These are phyloP conservation scores for Chamaetylas fuelleborni DNA, from an alignment of 2,113 vertebrate species.

Conservation along the genomic window DNA sequence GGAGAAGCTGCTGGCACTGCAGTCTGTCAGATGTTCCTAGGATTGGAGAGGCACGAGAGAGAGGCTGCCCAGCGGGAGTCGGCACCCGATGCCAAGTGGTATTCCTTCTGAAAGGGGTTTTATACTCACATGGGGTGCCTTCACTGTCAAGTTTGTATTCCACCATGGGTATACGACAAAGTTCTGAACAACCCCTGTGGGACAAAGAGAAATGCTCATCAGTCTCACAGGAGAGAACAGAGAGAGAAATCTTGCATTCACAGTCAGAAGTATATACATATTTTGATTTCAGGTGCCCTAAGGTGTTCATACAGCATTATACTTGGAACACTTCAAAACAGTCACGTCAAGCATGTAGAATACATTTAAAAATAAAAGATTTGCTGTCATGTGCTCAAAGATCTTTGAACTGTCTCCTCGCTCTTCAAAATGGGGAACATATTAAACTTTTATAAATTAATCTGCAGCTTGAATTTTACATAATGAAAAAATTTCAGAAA, in stretches of 20 bases:
- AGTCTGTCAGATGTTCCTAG: constrained; percentile 86
- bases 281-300: background rate
- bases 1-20: constrained; percentile 88
- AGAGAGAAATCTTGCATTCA: background rate
- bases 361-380: background rate
- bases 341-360: background rate
- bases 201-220: background rate
- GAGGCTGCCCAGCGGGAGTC: constrained; percentile 80
- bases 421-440: background rate
- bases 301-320: background rate
- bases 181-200: constrained; percentile 91
- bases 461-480: background rate
- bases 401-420: background rate
- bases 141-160: constrained; percentile 98
- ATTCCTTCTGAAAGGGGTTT: constrained; percentile 96
- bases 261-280: background rate
- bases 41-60: constrained; percentile 86
- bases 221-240: background rate
- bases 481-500: background rate
- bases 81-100: constrained; percentile 96
- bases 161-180: constrained; percentile 96
- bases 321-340: background rate
- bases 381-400: background rate
- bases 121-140: constrained; percentile 95
- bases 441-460: background rate